Base-by-base conservation (phyloP, 2,888 invertebrate species). In the Beris chalybata region DNA sequence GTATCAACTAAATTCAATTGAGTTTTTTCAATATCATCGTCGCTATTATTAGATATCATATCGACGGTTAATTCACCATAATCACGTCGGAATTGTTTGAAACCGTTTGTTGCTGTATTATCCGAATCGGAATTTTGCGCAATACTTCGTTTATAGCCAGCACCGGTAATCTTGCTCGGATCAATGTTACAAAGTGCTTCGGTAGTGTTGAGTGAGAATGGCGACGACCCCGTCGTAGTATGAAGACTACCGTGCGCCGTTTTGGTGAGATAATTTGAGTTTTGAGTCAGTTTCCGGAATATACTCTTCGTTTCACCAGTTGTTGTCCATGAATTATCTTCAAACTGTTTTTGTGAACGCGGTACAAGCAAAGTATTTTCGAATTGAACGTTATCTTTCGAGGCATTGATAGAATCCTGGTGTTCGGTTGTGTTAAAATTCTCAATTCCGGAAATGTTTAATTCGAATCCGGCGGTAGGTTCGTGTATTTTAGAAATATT, bases 201-300 rank as follows among this genome's bases (percentile, higher is more conserved):
- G 11, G 67, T 67, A n/a, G 58, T 64, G 31, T 67, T 65, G 2
- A 55, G 29, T 29, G 65, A 65, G 55, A 65, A 59, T 12, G 44
- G 30, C 5, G 56, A 32, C 5, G 52, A 52, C 6, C 61, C 50
- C 11, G 22, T n/a, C 3, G 61, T 50, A 5, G 50, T 47, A 13
- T 32, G 61, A 22, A 52, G 29, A 29, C 52, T 50, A 9, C n/a
- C 54, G 15, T 22, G 32, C 11, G 29, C 56, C 1, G 56, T 54
- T 65, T 45, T 43, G 45, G 29, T 54, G 1, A 65, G 22, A 32
- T 48, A 56, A 4, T 56, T 45, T 11, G 64, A 64, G n/a, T 64
- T 22, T 4, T 12, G 61, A 3, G 63, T 30, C 4, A 22, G 22
- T 30, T 31, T 53, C 12, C 29, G n/a, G 3, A 58, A 47, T 22